Conservation (phyloP, 2,888 invertebrate genomes). For the Rapana venosa region DNA sequence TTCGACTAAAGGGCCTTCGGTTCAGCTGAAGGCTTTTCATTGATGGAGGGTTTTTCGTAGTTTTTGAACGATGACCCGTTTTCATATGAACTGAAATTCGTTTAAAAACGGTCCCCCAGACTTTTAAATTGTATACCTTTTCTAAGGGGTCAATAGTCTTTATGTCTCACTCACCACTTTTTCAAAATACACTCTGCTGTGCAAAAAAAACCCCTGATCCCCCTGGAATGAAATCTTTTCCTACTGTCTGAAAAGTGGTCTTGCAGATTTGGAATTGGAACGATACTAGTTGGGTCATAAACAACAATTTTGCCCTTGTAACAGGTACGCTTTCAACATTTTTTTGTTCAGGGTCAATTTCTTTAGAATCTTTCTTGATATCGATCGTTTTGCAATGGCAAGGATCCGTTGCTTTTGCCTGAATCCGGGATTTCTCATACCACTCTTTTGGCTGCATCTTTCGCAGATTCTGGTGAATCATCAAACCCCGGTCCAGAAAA, state of each 20-base stretch:
- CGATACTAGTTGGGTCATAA: no score
- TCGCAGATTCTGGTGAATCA: background rate
- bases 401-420: no score
- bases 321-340: background rate
- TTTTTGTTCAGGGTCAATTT: background rate
- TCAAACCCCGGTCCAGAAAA: background rate
- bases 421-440: background rate
- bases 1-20: background rate
- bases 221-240: background rate
- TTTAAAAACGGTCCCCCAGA: background rate
- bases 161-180: no score
- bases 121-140: no score
- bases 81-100: background rate
- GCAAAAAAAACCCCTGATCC: no score
- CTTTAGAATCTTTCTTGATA: background rate
- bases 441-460: background rate
- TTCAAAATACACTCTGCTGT: no score
- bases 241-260: background rate
- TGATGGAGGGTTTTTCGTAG: no score
- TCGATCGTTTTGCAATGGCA: background rate
- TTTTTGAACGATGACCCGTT: background rate
- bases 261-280: background rate
- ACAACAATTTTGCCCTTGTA: no score
- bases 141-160: no score
- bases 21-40: background rate